phyloP scores from a whole-genome alignment of 2,797 vertebrate species.

The Perodicticus potto region DNA sequence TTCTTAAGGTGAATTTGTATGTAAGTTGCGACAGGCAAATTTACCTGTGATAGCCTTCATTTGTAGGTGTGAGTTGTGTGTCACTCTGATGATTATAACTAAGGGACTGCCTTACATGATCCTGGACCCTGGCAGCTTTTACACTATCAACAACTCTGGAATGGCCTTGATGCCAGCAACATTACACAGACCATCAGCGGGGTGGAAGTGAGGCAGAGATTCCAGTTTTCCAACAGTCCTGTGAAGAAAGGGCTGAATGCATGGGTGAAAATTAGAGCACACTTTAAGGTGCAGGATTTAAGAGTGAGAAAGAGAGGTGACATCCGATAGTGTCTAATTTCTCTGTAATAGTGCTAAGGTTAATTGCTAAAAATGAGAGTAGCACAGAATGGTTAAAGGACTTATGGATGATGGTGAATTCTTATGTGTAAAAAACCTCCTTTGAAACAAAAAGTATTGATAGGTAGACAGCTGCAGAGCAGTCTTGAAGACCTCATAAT shows the following conservation, averaged over 20 bases:
- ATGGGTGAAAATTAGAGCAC: constrained; percentile 47
- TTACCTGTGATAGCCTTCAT: too few species aligned
- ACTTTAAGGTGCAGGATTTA: not conserved
- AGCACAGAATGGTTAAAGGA: not conserved
- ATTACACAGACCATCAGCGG: not conserved
- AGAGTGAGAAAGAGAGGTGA: constrained; percentile 9
- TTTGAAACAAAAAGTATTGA: not conserved
- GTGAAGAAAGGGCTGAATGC: not conserved
- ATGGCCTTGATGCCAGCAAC: not conserved
- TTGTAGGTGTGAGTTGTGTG: too few species aligned
- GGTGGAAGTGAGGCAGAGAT: not conserved
- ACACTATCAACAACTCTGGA: not conserved
- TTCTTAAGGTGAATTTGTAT: too few species aligned
- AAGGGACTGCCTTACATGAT: not conserved
- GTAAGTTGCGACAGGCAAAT: too few species aligned
- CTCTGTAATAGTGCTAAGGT: not conserved
- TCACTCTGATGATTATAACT: too few species aligned
- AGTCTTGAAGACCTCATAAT: not conserved
- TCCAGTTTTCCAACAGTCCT: constrained; percentile 11
- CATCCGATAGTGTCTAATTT: not conserved
- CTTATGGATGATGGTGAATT: not conserved
- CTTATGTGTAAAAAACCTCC: not conserved
- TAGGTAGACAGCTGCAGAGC: not conserved
- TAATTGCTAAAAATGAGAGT: constrained; percentile 54
- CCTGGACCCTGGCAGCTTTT: not conserved